These are phyloP conservation scores for Phasia obesa DNA, from an alignment of 2,888 invertebrate species.

Conservation along the genomic window DNA sequence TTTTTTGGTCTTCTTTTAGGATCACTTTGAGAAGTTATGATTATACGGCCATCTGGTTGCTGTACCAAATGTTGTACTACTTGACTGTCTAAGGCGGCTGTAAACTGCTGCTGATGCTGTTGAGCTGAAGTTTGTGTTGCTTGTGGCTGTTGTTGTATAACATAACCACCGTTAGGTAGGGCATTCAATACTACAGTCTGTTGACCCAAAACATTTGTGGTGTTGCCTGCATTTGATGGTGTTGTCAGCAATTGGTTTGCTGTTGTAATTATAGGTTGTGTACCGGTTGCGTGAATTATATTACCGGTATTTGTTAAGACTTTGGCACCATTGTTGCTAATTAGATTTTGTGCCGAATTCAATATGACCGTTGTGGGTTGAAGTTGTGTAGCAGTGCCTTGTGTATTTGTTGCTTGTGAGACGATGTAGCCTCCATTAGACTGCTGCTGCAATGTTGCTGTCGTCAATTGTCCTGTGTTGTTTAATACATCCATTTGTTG, in stretches of 20 bases:
- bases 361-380: conserved; percentile 77
- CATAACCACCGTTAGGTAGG: conserved; percentile 89
- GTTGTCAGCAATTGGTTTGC: conserved; percentile 73
- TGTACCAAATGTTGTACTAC: conserved; percentile 85
- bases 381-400: conserved; percentile 68
- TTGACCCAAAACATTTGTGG: conserved; percentile 84
- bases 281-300: conserved; percentile 73
- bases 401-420: conserved; percentile 68
- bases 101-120: conserved; percentile 85
- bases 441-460: conserved; percentile 75
- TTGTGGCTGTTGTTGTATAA: conserved; percentile 84
- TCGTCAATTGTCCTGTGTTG: conserved; percentile 71
- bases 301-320: conserved; percentile 75
- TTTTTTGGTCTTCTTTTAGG: conserved; percentile 87
- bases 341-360: conserved; percentile 76
- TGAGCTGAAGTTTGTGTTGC: conserved; percentile 65
- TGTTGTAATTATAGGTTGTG: conserved; percentile 71
- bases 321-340: conserved; percentile 74
- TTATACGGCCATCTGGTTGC: conserved; percentile 78
- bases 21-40: conserved; percentile 88
- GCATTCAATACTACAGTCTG: conserved; percentile 92
- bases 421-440: conserved; percentile 75
- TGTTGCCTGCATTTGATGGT: conserved; percentile 74
- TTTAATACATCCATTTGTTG: conserved; percentile 71
- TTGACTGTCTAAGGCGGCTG: conserved; percentile 89